Percentiles rank a stretch among this genome's conserved stretches.
phyloP scores from a whole-genome alignment of 2,797 vertebrate species.

The Sebastes jordani region DNA sequence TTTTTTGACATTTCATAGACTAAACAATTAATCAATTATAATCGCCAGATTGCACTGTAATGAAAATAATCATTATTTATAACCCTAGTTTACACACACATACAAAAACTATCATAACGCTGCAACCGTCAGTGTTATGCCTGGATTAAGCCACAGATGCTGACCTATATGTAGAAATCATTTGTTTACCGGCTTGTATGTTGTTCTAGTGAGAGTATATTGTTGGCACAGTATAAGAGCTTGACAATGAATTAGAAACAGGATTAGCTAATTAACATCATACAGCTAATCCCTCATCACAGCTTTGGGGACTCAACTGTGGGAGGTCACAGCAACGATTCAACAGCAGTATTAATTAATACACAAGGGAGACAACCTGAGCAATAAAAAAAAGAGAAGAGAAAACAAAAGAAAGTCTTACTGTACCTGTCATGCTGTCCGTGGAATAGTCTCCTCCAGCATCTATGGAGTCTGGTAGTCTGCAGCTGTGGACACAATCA shows the following conservation, averaged over 20 bases:
- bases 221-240: slow-evolving; percentile 22
- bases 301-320: slow-evolving; percentile 28
- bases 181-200: background rate
- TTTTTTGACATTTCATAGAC: background rate
- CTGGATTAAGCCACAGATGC: background rate
- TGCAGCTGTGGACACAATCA: slow-evolving; percentile 73
- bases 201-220: background rate
- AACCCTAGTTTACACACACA: background rate
- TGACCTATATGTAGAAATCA: slow-evolving; percentile 23
- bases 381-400: background rate
- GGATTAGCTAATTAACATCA: slow-evolving; percentile 42
- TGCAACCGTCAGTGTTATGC: background rate
- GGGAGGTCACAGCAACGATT: slow-evolving; percentile 45
- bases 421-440: slow-evolving; percentile 83
- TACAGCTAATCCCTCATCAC: slow-evolving; percentile 7
- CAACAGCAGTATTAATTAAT: slow-evolving; percentile 57
- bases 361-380: slow-evolving; percentile 46
- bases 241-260: slow-evolving; percentile 13
- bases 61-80: too few relatives aligned
- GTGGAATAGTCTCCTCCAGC: slow-evolving; percentile 69
- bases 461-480: slow-evolving; percentile 78
- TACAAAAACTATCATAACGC: background rate
- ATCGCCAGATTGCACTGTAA: background rate
- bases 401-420: slow-evolving; percentile 19
- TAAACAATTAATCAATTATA: background rate